Conservation (phyloP, 1,140 invertebrate species). For the Orchestia grillus region DNA sequence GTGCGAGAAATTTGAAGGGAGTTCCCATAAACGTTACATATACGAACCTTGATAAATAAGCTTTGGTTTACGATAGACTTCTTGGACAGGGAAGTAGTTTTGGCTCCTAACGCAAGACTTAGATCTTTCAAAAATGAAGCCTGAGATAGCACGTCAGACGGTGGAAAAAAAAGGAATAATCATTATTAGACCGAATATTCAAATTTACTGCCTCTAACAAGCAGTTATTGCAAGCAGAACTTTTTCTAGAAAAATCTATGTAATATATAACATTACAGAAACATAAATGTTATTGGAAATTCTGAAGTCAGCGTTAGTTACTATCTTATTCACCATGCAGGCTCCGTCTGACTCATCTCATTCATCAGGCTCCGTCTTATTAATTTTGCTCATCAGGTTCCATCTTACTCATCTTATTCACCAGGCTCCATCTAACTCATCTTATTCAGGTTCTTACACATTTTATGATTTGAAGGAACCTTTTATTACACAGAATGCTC, state of each 20-base stretch:
- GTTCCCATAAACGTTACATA: neutral
- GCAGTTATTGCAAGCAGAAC: neutral
- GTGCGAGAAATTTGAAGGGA: neutral
- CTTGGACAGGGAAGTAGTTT: neutral
- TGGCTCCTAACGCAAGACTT: too few relatives aligned
- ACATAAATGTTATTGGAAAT: neutral
- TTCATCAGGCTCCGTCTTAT: too few relatives aligned
- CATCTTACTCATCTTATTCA: too few relatives aligned
- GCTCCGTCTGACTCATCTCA: too few relatives aligned
- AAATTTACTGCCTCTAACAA: neutral
- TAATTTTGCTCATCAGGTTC: too few relatives aligned
- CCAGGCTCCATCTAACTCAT: too few relatives aligned
- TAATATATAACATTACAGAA: neutral
- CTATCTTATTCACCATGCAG: neutral
- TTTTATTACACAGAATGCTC: too few relatives aligned
- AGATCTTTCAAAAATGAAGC: too few relatives aligned
- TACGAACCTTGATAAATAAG: neutral
- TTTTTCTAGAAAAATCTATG: neutral
- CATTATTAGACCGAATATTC: neutral
- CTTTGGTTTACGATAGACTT: neutral
- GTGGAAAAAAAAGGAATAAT: neutral
- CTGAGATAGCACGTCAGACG: neutral
- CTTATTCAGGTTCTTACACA: too few relatives aligned
- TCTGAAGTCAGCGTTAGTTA: too few relatives aligned
- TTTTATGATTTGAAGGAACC: too few relatives aligned